Evolutionary conservation across 2,888 invertebrate genomes (phyloP).

Genomic region (Drosophila siamana): DNA sequence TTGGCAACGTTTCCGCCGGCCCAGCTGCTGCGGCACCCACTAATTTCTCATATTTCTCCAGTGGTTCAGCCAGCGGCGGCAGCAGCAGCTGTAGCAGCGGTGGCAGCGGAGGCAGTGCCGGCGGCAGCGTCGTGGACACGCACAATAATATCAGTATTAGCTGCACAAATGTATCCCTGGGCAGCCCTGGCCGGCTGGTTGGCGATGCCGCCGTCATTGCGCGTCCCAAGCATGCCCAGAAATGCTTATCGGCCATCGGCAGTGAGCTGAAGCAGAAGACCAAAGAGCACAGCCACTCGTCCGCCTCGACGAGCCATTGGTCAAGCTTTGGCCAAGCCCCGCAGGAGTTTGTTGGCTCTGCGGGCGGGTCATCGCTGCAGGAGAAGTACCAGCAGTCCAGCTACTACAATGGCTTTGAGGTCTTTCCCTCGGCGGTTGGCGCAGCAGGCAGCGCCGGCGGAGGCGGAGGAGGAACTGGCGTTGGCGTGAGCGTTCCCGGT

Average conservation of each 20-base stretch:
- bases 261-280: constrained; percentile 85
- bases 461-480: no score
- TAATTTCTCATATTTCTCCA: constrained; percentile 82
- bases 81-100: constrained; percentile 42
- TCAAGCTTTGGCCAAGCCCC: constrained; percentile 59
- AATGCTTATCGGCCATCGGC: constrained; percentile 84
- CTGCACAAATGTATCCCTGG: constrained; percentile 77
- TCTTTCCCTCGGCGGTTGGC: constrained; percentile 70
- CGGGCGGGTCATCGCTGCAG: constrained; percentile 67
- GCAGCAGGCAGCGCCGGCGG: constrained; percentile 20
- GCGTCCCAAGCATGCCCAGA: constrained; percentile 74
- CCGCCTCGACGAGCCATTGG: constrained; percentile 65
- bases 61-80: constrained; percentile 56
- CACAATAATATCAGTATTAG: constrained; percentile 84
- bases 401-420: constrained; percentile 84
- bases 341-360: constrained; percentile 41
- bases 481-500: constrained; percentile 53
- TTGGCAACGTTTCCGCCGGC: constrained; percentile 1
- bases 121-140: constrained; percentile 60
- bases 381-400: constrained; percentile 83
- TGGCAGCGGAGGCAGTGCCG: constrained; percentile 40
- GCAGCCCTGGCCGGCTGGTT: constrained; percentile 66
- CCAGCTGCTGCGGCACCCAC: constrained; percentile 34
- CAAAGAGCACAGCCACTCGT: constrained; percentile 74
- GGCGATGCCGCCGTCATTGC: constrained; percentile 83